Percentiles rank a stretch among this genome's conserved stretches.
phyloP scores from a whole-genome alignment of 2,113 vertebrate species.

The Oxygymnocypris stewartii region DNA sequence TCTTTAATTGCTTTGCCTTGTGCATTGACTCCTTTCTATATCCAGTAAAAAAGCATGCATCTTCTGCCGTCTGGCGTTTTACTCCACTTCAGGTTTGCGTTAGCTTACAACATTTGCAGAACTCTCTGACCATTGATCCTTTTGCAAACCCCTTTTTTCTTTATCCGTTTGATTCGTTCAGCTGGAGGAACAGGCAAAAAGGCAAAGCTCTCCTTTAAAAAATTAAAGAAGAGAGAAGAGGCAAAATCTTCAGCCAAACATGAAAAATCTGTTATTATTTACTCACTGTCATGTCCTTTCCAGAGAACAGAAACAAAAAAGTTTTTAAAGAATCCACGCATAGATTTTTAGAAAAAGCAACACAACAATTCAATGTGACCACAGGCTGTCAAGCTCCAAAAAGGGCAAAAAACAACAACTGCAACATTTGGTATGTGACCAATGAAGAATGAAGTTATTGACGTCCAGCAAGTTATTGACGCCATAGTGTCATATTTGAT shows the following conservation, averaged over 20 bases:
- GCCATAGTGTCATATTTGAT: background rate
- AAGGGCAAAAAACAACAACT: background rate
- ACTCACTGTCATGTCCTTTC: background rate
- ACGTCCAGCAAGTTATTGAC: too few relatives aligned
- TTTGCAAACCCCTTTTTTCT: background rate
- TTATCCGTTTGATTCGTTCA: background rate
- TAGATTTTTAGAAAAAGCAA: background rate
- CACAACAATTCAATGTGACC: background rate
- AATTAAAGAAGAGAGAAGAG: background rate
- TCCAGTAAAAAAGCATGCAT: background rate
- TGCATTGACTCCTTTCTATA: background rate
- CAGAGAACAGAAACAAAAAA: background rate
- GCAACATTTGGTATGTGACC: background rate
- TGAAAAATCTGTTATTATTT: background rate
- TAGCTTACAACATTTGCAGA: background rate
- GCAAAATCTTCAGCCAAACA: background rate
- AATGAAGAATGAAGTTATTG: background rate
- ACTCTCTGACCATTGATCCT: too few relatives aligned
- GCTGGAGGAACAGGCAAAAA: background rate
- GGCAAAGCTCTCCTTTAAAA: background rate
- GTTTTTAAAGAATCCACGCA: background rate
- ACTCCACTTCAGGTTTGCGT: background rate
- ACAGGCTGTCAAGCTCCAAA: background rate
- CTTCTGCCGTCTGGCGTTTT: background rate
- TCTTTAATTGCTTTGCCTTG: background rate